phyloP scores from a whole-genome alignment of 1,140 invertebrate genomes.

The Cyclargus thomasi region DNA sequence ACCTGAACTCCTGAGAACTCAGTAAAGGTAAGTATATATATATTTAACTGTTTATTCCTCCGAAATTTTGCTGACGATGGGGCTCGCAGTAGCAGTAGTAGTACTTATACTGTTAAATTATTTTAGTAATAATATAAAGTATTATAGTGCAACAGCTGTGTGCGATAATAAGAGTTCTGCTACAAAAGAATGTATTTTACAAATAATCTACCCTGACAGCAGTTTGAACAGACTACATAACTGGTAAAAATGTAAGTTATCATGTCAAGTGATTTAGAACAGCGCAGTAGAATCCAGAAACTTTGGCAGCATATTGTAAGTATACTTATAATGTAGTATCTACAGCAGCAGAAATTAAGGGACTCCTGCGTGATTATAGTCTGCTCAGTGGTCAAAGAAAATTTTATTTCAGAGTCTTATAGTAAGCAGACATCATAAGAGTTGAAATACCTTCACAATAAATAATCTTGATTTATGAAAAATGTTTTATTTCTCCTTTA shows the following conservation, averaged over 20 bases:
- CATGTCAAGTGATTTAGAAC: not conserved
- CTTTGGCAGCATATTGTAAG: not conserved
- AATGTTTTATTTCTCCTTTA: not conserved
- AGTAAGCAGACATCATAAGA: not conserved
- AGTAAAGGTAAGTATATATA: not conserved
- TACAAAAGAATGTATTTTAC: not conserved
- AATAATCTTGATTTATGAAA: not conserved
- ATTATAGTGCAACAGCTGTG: not conserved
- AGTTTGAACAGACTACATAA: not conserved
- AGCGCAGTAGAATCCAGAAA: slow-evolving; percentile 18
- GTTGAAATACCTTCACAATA: not conserved
- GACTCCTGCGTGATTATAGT: not conserved
- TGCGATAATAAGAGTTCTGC: not conserved
- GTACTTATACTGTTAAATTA: not conserved
- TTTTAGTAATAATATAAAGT: not conserved
- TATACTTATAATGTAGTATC: not conserved
- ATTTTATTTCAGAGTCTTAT: not conserved
- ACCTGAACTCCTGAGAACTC: not conserved
- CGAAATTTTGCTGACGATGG: no score
- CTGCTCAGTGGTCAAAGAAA: not conserved
- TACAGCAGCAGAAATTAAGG: not conserved
- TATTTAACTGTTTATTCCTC: not conserved
- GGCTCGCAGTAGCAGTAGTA: not conserved
- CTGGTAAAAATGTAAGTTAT: slow-evolving; percentile 5
- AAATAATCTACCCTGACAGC: not conserved